These are phyloP conservation scores for Silvanus unidentatus DNA, from an alignment of 2,888 invertebrate species.

Conservation along the genomic window DNA sequence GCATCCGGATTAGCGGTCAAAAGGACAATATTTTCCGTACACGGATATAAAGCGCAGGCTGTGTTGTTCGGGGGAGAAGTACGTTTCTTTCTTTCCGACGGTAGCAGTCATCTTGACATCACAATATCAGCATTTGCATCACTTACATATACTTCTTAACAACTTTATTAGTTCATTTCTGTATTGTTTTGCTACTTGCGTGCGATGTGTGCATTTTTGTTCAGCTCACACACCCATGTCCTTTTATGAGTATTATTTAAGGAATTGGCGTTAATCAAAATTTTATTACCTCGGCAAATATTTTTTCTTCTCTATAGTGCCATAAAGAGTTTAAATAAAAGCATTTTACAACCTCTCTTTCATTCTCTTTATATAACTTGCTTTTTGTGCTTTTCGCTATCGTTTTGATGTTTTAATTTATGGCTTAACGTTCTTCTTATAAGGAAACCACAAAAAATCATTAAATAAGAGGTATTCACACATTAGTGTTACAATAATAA, in stretches of 20 bases:
- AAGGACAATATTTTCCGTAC: too few species aligned
- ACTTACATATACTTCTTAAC: not conserved
- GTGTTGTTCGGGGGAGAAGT: too few species aligned
- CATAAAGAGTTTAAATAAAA: constrained; percentile 1
- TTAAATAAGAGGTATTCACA: not conserved
- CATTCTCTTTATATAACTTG: too few species aligned
- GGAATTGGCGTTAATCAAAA: constrained; percentile 1
- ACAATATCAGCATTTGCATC: too few species aligned
- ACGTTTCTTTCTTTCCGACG: too few species aligned
- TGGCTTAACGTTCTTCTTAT: not conserved
- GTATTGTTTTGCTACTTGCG: too few species aligned
- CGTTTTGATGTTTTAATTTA: constrained; percentile 1
- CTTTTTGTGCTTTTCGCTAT: too few species aligned
- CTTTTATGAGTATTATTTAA: not conserved
- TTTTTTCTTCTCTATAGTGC: not conserved
- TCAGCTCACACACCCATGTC: not conserved
- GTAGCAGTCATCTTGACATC: too few species aligned
- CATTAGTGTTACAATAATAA: not conserved
- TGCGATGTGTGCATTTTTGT: too few species aligned
- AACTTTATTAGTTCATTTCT: not conserved
- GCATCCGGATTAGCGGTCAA: too few species aligned
- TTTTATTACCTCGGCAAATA: not conserved
- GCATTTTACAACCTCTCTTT: not conserved
- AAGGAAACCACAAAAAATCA: constrained; percentile 1
- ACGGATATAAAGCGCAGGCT: too few species aligned